phyloP scores from a whole-genome alignment of 2,888 invertebrate species.

The Oscheius sp. region DNA sequence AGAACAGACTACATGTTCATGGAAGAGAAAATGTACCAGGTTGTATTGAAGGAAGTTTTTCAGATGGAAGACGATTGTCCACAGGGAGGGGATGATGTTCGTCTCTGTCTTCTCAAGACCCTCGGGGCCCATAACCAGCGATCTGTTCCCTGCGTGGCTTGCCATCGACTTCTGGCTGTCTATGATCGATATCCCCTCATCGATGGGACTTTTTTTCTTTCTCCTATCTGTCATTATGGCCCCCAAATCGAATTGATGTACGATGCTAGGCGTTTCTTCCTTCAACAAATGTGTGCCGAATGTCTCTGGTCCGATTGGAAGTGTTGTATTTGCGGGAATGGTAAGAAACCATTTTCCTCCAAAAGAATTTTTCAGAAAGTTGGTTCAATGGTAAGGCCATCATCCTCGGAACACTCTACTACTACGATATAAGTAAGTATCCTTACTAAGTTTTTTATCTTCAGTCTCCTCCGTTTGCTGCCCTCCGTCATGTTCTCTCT shows the following conservation, averaged over 20 bases:
- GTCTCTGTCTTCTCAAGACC: conserved; percentile 92
- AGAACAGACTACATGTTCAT: no score
- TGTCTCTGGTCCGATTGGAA: conserved; percentile 56
- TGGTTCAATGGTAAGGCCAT: conserved; percentile 89
- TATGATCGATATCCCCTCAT: conserved; percentile 96
- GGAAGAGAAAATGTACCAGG: no score
- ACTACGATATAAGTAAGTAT: conserved; percentile 85
- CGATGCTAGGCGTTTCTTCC: conserved; percentile 42
- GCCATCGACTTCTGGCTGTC: conserved; percentile 83
- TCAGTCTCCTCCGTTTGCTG: conserved; percentile 82
- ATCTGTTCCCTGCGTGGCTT: conserved; percentile 76
- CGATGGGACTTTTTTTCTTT: conserved; percentile 96
- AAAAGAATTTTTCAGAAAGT: conserved; percentile 74
- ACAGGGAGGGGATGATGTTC: conserved; percentile 96
- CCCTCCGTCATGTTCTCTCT: conserved; percentile 43
- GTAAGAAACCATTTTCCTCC: not conserved
- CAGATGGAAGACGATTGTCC: conserved; percentile 98
- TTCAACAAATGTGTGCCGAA: conserved; percentile 50
- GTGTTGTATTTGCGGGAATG: conserved; percentile 45
- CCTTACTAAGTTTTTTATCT: conserved; percentile 5
- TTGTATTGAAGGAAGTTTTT: conserved; percentile 13
- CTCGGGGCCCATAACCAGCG: conserved; percentile 88
- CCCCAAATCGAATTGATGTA: conserved; percentile 38
- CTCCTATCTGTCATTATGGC: conserved; percentile 77
- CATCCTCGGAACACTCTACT: conserved; percentile 95